Conservation (phyloP, 2,797 vertebrate species). For the Catharus ustulatus region DNA sequence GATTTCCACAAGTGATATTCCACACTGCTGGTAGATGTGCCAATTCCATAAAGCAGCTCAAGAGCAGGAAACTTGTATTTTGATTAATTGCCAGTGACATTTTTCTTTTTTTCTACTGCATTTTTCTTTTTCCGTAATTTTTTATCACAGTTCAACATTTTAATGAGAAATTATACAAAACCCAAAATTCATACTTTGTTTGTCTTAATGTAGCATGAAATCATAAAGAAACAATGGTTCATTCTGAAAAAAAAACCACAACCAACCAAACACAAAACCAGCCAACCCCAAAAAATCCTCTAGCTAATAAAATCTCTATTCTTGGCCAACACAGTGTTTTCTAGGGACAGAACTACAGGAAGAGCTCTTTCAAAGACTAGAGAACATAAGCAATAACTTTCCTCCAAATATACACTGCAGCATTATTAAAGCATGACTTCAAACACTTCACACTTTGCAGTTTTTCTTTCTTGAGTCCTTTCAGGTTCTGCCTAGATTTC, state of each 20-base stretch:
- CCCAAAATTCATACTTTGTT: not conserved
- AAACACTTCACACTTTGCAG: not conserved
- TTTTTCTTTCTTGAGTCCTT: not conserved
- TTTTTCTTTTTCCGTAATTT: not conserved
- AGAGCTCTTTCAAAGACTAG: not conserved
- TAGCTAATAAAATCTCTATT: not conserved
- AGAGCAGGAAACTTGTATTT: not conserved
- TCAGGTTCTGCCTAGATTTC: not conserved
- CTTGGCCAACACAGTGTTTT: not conserved
- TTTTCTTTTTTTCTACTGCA: not conserved
- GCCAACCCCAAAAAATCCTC: too few species aligned
- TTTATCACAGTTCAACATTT: not conserved
- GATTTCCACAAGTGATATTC: not conserved
- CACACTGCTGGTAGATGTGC: not conserved
- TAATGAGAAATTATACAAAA: not conserved
- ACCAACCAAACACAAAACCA: not conserved
- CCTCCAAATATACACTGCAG: not conserved
- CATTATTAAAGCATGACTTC: not conserved
- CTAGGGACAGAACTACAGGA: not conserved
- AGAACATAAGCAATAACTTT: not conserved
- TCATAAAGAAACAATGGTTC: not conserved
- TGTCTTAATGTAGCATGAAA: not conserved
- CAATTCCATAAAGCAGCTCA: not conserved
- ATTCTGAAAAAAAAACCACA: not conserved
- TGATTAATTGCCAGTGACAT: not conserved